A percentile compares a stretch with the other conserved stretches of the same genome.
These are phyloP conservation scores for Paratilapia polleni DNA, from an alignment of 2,113 vertebrate species.

Conservation along the genomic window DNA sequence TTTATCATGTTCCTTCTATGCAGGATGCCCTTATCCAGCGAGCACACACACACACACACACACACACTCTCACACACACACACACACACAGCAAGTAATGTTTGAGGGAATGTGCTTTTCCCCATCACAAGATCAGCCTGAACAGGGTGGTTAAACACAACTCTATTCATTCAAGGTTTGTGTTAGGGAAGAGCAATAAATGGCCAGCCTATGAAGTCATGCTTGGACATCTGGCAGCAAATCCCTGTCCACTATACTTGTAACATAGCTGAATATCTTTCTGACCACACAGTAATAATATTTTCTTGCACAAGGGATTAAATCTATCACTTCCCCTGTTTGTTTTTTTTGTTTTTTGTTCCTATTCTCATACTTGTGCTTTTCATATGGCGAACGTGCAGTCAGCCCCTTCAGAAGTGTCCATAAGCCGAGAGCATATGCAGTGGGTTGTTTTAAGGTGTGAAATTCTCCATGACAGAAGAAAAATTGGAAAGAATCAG, in stretches of 20 bases:
- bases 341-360: no score
- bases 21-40: conserved; percentile 37
- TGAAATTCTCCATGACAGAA: no score
- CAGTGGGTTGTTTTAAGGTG: no score
- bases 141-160: conserved; percentile 39
- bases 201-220: background rate
- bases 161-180: conserved; percentile 28
- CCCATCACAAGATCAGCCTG: conserved; percentile 62
- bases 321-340: background rate
- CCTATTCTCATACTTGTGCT: no score
- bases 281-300: background rate
- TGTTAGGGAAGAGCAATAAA: background rate
- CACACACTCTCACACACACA: conserved; percentile 7
- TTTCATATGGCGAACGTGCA: background rate
- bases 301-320: background rate
- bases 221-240: background rate
- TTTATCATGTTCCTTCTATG: conserved; percentile 39
- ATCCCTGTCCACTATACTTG: background rate
- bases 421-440: no score
- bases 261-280: background rate
- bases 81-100: conserved; percentile 35
- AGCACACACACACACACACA: conserved; percentile 21
- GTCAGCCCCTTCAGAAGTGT: background rate
- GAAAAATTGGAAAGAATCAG: no score
- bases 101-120: conserved; percentile 57